Evolutionary conservation across 2,888 invertebrate genomes (phyloP), one percentile per base, ranked within the genome.

Genomic region (Mesochorus sp.): DNA sequence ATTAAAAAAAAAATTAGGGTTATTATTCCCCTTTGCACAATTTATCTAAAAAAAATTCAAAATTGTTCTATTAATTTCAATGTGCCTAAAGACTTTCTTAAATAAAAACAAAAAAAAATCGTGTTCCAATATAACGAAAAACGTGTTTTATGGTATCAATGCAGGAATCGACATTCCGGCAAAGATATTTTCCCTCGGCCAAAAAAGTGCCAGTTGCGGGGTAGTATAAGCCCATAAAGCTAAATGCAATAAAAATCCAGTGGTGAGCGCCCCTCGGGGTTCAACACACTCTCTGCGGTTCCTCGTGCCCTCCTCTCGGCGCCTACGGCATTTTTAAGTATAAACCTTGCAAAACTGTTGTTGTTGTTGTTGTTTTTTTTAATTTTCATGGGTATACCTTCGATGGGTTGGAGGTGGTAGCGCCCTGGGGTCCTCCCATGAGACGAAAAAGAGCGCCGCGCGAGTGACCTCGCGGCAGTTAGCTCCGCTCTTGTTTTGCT

Each of bases 381-480:
- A n/a, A n/a, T 37, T 12, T n/a, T 68, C 62, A 57, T 61, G 73
- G 59, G 21, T 47, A n/a, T n/a, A 34, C 44, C 19, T 49, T 34
- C 44, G 66, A 31, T 31, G 61, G 61, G 24, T 19, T 8, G 55
- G 14, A 14, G 61, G 47, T 42, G 72, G 47, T 59, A 49, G 64
- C 88, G 90, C 90, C 90, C 81, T 87, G 86, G 90, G 90, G 90
- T 87, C 90, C 90, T 90, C 90, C 89, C 90, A 90, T 89, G 89
- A 89, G 86, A 86, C 86, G 86, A 49, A 68, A 39, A 59, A 10
- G 12, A 53, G 37, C 47, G 14, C 61, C 49, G 39, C 10, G 47
- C 4, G 85, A 89, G 88, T 89, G 89, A 89, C 89, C 89, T 88
- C 87, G 8, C 37, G 37, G 12, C n/a, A 83, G 86, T 85, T 85